These are phyloP conservation scores for Entelurus aequoreus DNA, from an alignment of 2,113 vertebrate genomes.

Conservation along the genomic window DNA sequence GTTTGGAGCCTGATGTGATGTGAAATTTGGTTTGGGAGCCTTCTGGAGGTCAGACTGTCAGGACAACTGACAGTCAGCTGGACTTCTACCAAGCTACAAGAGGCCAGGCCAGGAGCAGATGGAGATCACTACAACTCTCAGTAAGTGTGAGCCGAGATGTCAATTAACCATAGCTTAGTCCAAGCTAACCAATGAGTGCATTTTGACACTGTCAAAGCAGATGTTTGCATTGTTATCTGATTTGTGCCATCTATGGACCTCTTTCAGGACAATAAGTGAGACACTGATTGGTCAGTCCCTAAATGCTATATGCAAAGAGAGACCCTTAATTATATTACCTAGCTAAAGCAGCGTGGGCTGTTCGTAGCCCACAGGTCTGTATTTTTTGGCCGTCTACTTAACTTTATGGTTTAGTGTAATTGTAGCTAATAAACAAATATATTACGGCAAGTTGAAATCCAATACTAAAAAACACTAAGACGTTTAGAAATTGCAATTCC, in stretches of 20 bases:
- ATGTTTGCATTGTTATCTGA: slow-evolving; percentile 22
- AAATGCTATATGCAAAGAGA: no score
- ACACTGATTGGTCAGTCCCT: no score
- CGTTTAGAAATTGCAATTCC: no score
- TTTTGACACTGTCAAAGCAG: neutral
- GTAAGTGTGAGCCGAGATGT: slow-evolving; percentile 10
- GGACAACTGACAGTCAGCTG: slow-evolving; percentile 44
- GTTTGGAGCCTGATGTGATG: slow-evolving; percentile 19
- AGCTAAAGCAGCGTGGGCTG: no score
- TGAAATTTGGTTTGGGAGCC: slow-evolving; percentile 42
- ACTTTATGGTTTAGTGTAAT: no score
- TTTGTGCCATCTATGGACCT: neutral
- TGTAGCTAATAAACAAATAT: no score
- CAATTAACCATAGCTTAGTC: neutral
- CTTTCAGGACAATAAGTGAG: no score
- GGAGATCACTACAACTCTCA: slow-evolving; percentile 19
- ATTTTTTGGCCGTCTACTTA: no score
- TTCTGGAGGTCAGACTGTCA: slow-evolving; percentile 52
- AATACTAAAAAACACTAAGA: no score
- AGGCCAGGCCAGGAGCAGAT: slow-evolving; percentile 25
- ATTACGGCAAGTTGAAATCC: no score
- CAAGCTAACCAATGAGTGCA: neutral
- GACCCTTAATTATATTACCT: no score
- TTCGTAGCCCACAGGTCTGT: no score
- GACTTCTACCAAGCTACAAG: slow-evolving; percentile 28